Evolutionary conservation across 2,797 vertebrate species (phyloP).

Genomic region (Onychomys torridus): DNA sequence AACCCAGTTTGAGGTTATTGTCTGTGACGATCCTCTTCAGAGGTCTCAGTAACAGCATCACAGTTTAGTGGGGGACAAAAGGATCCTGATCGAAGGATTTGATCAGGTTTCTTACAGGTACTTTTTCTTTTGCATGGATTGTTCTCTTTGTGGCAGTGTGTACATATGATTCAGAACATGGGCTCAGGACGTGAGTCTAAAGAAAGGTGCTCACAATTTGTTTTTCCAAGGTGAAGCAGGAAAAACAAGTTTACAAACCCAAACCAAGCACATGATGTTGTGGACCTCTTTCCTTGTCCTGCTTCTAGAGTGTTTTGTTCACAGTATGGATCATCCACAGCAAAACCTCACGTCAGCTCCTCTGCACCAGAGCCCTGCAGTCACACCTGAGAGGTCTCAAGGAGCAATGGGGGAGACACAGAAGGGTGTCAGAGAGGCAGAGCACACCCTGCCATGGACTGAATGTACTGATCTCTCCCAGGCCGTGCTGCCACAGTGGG

Average conservation of each 20-base stretch:
- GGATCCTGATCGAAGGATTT: background rate
- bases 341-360: background rate
- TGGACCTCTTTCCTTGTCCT: background rate
- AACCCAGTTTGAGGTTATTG: background rate
- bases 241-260: background rate
- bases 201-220: background rate
- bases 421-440: background rate
- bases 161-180: background rate
- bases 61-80: background rate
- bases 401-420: background rate
- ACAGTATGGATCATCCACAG: background rate
- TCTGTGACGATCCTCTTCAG: background rate
- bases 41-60: background rate
- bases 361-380: background rate
- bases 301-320: background rate
- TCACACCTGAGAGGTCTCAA: background rate
- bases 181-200: background rate
- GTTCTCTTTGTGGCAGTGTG: background rate
- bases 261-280: background rate
- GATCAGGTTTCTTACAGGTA: background rate
- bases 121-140: slow-evolving; percentile 4
- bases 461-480: background rate
- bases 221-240: background rate
- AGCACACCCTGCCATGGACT: background rate
- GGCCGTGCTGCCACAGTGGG: background rate